Evolutionary conservation across 2,888 invertebrate species (phyloP).

Genomic region (Neria commutata): DNA sequence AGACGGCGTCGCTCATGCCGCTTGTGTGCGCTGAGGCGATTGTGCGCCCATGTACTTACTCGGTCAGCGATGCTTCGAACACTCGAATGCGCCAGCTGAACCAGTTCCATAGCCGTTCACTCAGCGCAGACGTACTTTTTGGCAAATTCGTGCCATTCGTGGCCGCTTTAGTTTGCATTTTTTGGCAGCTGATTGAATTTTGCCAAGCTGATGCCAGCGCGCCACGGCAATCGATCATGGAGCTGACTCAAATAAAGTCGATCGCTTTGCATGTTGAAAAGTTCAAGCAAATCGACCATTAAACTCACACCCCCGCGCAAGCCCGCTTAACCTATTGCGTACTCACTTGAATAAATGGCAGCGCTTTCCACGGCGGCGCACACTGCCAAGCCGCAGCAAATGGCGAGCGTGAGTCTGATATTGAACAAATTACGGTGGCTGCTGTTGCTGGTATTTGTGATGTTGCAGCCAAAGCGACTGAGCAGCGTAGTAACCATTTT

Average conservation of each 20-base stretch:
- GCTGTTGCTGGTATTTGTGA: slow-evolving; percentile 19
- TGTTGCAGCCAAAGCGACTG: slow-evolving; percentile 29
- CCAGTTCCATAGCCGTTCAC: too few relatives aligned
- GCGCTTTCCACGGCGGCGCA: slow-evolving; percentile 52
- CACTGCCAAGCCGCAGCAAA: slow-evolving; percentile 48
- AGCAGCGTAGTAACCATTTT: neutral
- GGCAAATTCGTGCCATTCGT: too few relatives aligned
- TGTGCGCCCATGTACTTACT: neutral
- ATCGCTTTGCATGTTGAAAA: too few relatives aligned
- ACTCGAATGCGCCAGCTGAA: neutral
- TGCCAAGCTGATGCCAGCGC: too few relatives aligned
- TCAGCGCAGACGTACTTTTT: too few relatives aligned
- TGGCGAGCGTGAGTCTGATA: slow-evolving; percentile 34
- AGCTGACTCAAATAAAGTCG: too few relatives aligned
- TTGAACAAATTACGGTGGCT: slow-evolving; percentile 20
- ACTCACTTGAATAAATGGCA: slow-evolving; percentile 59
- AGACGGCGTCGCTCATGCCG: neutral
- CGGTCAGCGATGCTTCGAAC: neutral
- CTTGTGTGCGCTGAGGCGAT: too few relatives aligned
- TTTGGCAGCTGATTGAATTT: too few relatives aligned
- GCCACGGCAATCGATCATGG: too few relatives aligned
- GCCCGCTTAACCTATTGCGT: slow-evolving; percentile 20
- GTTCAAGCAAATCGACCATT: too few relatives aligned
- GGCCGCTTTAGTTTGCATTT: too few relatives aligned
- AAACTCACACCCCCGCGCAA: too few relatives aligned